Evolutionary conservation across 2,888 invertebrate genomes (phyloP).

Genomic region (Dione vanillae): DNA sequence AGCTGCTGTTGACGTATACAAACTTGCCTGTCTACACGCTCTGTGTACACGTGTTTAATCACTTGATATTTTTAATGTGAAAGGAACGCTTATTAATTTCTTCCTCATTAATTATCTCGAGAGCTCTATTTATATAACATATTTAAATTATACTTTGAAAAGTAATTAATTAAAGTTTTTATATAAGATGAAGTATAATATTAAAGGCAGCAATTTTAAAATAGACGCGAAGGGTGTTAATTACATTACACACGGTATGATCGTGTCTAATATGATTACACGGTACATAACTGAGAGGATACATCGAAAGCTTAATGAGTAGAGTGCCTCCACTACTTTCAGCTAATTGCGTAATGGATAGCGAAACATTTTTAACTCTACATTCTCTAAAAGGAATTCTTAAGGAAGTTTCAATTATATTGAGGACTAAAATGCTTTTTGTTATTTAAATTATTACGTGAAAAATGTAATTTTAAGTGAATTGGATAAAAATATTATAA

Average conservation of each 20-base stretch:
- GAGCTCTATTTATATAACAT: not conserved
- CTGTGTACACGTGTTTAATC: too few species aligned
- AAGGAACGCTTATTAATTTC: not conserved
- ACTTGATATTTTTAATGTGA: too few species aligned
- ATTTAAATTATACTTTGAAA: not conserved
- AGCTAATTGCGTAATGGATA: constrained; percentile 43
- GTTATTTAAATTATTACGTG: too few species aligned
- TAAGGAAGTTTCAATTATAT: not conserved
- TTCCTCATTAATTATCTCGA: not conserved
- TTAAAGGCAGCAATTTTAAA: constrained; percentile 27
- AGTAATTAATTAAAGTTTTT: not conserved
- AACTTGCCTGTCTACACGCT: too few species aligned
- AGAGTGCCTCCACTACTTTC: constrained; percentile 40
- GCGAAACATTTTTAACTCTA: constrained; percentile 34
- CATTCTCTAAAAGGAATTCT: not conserved
- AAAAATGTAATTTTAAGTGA: too few species aligned
- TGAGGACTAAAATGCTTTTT: not conserved
- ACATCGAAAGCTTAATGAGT: constrained; percentile 44
- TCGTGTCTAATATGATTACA: constrained; percentile 43
- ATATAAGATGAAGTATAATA: not conserved
- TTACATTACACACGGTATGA: constrained; percentile 42
- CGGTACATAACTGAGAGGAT: constrained; percentile 39
- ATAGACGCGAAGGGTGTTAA: constrained; percentile 39
- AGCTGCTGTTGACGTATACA: too few species aligned
- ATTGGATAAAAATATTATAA: too few species aligned